Percentiles rank a stretch among this genome's conserved stretches.
These are phyloP conservation scores for Cosmorhoe ocellata DNA, from an alignment of 2,888 invertebrate species.

Conservation along the genomic window DNA sequence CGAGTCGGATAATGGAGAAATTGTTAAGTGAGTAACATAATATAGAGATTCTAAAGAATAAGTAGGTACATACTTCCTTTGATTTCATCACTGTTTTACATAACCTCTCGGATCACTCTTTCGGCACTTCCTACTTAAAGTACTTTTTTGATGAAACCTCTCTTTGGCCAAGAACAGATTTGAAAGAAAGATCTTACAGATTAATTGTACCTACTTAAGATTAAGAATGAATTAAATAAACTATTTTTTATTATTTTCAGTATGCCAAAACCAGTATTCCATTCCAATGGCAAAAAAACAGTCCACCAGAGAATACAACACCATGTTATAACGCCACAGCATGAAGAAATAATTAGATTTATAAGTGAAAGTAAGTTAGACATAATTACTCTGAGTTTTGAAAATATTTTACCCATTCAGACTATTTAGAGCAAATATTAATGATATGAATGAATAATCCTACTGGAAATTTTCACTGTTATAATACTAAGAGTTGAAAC, in stretches of 20 bases:
- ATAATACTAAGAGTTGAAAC: too few species aligned
- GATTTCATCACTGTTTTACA: conserved; percentile 77
- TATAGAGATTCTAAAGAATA: conserved; percentile 33
- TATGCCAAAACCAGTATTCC: conserved; percentile 91
- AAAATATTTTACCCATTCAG: too few species aligned
- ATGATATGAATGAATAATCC: too few species aligned
- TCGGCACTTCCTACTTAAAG: not conserved
- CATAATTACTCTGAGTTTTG: too few species aligned
- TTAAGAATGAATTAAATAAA: too few species aligned
- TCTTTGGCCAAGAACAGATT: not conserved
- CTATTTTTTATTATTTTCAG: conserved; percentile 72
- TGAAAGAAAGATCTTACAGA: too few species aligned
- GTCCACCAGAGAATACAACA: conserved; percentile 83
- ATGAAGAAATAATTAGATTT: conserved; percentile 93
- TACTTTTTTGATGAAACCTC: not conserved
- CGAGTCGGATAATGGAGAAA: conserved; percentile 86
- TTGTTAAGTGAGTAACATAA: conserved; percentile 81
- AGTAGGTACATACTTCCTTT: conserved; percentile 39
- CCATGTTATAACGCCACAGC: conserved; percentile 87
- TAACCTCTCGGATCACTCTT: conserved; percentile 58
- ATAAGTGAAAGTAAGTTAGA: conserved; percentile 90
- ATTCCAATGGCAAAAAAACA: conserved; percentile 86
- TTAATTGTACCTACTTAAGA: too few species aligned
- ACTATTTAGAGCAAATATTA: too few species aligned
- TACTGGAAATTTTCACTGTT: too few species aligned